Evolutionary conservation across 2,113 vertebrate species (phyloP), one percentile per base, ranked within the genome.

Genomic region (Taxidea taxus): DNA sequence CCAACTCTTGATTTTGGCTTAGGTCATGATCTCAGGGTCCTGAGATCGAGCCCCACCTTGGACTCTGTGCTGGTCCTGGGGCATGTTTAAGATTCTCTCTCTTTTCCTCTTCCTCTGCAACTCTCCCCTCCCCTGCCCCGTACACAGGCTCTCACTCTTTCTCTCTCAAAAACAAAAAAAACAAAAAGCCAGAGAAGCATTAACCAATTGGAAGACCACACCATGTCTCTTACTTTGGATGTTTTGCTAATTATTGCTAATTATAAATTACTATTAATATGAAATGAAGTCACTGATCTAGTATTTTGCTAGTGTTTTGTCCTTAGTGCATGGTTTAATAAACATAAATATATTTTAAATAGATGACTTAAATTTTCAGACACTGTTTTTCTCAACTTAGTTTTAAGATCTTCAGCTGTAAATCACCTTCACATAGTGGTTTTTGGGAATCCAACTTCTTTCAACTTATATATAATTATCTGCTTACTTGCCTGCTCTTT

Each of bases 381-480:
- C 1, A 42, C 72, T 78, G 16, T 74, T 95, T 56, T 31, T 94
- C 18, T 64, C n/a, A 58, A 42, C 49, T 75, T 96, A 9, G 10
- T 74, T 94, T 91, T 91, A 72, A 95, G 70, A 29, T 72, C 42
- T 77, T 91, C 60, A 37, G 4, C 75, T 87, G 21, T 60, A 87
- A 85, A 60, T 91, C 11, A 66, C 23, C 18, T n/a, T 81, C 21
- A 14, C 3, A 31, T n/a, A 39, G 37, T 68, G 66, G 18, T 27
- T 83, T 62, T 87, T 16, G 58, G 62, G 68, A 90, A 47, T 64
- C 29, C 15, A 37, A 1, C 5, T 6, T 12, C 37, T 64, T 62
- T 91, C 44, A 83, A 87, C 16, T n/a, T n/a, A 2, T 64, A 20
- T 56, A 4, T 82, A 10, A 80, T 90, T 81, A 54, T 66, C 51